These are phyloP conservation scores for Python bivittatus DNA, from an alignment of 2,113 vertebrate genomes.

Conservation along the genomic window DNA sequence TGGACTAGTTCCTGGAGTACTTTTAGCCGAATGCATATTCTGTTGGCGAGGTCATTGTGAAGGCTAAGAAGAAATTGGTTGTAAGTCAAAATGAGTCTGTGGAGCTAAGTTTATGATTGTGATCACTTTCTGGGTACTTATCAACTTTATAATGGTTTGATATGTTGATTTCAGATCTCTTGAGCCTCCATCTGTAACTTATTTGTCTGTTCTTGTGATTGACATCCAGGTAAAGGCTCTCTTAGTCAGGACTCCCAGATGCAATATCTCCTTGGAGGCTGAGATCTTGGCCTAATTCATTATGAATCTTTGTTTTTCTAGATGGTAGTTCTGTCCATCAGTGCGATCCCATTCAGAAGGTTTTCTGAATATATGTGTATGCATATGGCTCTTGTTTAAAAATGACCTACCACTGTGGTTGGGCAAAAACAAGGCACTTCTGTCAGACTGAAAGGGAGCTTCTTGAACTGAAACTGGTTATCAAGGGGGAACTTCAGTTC, in stretches of 20 bases:
- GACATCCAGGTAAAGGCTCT: neutral
- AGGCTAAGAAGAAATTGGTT: neutral
- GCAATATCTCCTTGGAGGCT: neutral
- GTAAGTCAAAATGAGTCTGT: neutral
- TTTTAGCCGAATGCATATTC: neutral
- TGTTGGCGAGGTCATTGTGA: neutral
- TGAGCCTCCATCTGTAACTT: neutral
- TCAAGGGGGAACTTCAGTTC: too few species aligned
- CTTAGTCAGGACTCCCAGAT: neutral
- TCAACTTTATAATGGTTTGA: neutral
- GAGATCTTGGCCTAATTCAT: too few species aligned
- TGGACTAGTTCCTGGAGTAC: neutral
- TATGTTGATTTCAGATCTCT: neutral
- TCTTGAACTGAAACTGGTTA: too few species aligned
- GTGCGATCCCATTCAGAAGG: too few species aligned
- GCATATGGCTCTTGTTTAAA: too few species aligned
- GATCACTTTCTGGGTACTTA: neutral
- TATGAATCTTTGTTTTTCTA: too few species aligned
- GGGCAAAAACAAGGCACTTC: too few species aligned
- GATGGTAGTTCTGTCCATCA: too few species aligned
- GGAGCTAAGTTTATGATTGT: neutral
- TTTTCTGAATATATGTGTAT: too few species aligned
- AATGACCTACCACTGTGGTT: too few species aligned
- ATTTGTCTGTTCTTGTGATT: neutral
- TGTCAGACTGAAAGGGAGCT: too few species aligned